These are phyloP conservation scores for Mesembrinibis cayennensis DNA, from an alignment of 2,113 vertebrate species.

Conservation along the genomic window DNA sequence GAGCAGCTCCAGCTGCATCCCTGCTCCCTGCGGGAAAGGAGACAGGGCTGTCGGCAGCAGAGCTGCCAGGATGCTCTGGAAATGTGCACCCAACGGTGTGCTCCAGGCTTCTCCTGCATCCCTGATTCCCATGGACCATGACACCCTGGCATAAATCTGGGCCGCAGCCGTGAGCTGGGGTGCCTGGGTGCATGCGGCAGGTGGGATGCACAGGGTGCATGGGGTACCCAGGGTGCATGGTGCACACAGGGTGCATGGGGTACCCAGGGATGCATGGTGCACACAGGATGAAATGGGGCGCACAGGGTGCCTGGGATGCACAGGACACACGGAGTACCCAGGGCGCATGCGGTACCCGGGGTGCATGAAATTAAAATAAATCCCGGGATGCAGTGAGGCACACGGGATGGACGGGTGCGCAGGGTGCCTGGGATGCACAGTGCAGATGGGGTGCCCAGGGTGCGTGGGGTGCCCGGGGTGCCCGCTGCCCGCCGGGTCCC, in stretches of 20 bases:
- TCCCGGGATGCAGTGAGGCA: neutral
- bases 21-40: neutral
- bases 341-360: neutral
- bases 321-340: neutral
- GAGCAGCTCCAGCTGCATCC: neutral
- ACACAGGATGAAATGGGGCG: rapidly evolving
- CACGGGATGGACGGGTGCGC: too few species aligned
- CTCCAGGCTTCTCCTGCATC: neutral
- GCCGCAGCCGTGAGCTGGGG: too few species aligned
- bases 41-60: neutral
- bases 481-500: neutral
- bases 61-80: neutral
- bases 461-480: neutral
- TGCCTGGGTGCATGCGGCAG: neutral
- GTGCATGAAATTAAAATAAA: too few species aligned
- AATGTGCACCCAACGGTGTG: rapidly evolving
- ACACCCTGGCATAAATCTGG: neutral
- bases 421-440: neutral
- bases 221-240: too few species aligned
- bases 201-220: neutral
- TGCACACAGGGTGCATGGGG: neutral
- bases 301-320: neutral
- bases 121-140: neutral
- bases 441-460: neutral
- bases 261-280: too few species aligned